A percentile compares a stretch with the other conserved stretches of the same genome.
Conservation (phyloP, 2,113 vertebrate species). For the Gracilinanus agilis region DNA sequence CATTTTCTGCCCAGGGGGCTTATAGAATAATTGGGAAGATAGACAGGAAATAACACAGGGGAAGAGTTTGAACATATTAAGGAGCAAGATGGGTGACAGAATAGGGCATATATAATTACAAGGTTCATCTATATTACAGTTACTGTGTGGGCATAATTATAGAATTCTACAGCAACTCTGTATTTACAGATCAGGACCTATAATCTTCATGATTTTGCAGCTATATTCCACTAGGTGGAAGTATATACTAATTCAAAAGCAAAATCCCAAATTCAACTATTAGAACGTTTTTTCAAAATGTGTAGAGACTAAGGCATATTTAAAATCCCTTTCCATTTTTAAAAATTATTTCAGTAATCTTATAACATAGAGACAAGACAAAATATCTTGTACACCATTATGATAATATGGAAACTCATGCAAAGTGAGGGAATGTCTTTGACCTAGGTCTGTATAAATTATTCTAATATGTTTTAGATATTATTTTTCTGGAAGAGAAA, state of each 20-base stretch:
- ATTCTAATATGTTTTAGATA: neutral
- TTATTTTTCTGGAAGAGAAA: neutral
- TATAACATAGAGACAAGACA: neutral
- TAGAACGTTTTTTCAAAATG: neutral
- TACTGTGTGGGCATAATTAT: neutral
- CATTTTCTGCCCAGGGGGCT: neutral
- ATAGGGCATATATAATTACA: neutral
- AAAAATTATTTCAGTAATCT: neutral
- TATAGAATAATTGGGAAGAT: conserved; percentile 1
- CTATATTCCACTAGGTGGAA: neutral
- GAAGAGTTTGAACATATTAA: neutral
- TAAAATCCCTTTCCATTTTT: neutral
- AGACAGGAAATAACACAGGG: neutral
- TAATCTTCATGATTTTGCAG: neutral
- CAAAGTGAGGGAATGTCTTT: neutral
- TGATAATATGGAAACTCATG: neutral
- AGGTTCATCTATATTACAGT: neutral
- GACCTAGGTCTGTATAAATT: neutral
- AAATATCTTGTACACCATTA: neutral
- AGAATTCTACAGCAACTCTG: neutral
- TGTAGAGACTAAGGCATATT: neutral
- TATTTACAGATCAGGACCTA: neutral
- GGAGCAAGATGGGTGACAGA: neutral
- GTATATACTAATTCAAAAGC: neutral
- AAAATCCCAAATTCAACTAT: neutral